A percentile compares a stretch with the other conserved stretches of the same genome.
Conservation (phyloP, 2,888 invertebrate species). For the Drosophila histrio region DNA sequence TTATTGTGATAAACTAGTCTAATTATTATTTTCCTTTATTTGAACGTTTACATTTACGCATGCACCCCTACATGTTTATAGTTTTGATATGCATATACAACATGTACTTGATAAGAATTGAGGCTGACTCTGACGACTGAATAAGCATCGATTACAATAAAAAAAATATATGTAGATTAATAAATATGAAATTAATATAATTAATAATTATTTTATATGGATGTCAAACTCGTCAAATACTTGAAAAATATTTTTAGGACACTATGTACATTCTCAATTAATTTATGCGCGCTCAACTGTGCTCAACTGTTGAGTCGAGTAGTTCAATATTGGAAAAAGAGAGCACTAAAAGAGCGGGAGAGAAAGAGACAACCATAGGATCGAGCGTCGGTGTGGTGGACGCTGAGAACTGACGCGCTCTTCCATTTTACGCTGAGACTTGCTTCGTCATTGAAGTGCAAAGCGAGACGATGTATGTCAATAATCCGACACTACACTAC, state of each 20-base stretch:
- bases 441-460: no score
- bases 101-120: neutral
- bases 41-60: constrained; percentile 24
- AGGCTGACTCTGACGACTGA: neutral
- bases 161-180: neutral
- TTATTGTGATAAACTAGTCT: constrained; percentile 27
- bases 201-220: neutral
- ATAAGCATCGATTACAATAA: neutral
- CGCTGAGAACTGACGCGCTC: no score
- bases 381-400: no score
- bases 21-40: constrained; percentile 4
- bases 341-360: no score
- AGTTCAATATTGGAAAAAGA: no score
- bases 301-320: no score
- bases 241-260: neutral
- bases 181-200: neutral
- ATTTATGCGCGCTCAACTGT: no score
- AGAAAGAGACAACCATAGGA: no score
- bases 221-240: neutral
- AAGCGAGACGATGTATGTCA: no score
- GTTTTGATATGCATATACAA: neutral
- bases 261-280: neutral
- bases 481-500: no score
- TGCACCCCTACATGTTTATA: constrained; percentile 1
- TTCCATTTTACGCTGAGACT: no score